Percentiles rank a stretch among this genome's conserved stretches.
Conservation (phyloP, 2,888 invertebrate species). For the Beris morrisii region DNA sequence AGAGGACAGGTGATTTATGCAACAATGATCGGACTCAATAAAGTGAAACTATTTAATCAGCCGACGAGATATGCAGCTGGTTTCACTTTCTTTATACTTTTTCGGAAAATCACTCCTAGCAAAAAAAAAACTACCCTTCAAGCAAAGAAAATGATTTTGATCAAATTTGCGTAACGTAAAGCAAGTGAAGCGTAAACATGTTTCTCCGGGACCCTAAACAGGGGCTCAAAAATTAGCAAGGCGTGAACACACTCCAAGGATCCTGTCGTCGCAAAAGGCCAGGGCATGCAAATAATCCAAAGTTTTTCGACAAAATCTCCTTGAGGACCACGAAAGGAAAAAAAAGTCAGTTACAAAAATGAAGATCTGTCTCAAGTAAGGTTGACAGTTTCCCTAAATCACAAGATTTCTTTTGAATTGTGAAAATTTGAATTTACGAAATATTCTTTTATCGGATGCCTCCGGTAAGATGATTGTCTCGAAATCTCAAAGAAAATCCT, state of each 20-base stretch:
- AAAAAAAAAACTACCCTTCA: neutral
- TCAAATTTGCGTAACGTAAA: conserved; percentile 37
- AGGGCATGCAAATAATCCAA: conserved; percentile 20
- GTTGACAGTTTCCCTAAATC: conserved; percentile 29
- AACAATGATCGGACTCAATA: conserved; percentile 8
- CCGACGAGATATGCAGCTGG: conserved; percentile 3
- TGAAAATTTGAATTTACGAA: conserved; percentile 7
- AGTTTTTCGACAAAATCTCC: neutral
- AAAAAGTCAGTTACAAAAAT: too few species aligned
- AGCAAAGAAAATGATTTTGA: conserved; percentile 32
- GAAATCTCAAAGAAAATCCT: conserved; percentile 35
- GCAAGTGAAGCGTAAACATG: conserved; percentile 37
- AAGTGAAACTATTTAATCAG: conserved; percentile 3
- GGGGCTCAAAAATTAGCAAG: conserved; percentile 38
- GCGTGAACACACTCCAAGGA: conserved; percentile 35
- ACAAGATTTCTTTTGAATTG: conserved; percentile 27
- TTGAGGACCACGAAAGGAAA: neutral
- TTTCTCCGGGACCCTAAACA: conserved; percentile 13
- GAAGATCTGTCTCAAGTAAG: too few species aligned
- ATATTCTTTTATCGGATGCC: neutral
- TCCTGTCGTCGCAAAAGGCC: neutral
- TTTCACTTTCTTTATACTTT: neutral
- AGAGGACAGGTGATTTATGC: conserved; percentile 21
- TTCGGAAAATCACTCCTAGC: neutral
- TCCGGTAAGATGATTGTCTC: conserved; percentile 8